A percentile compares a stretch with the other conserved stretches of the same genome.
Conservation (phyloP, 1,140 invertebrate genomes). For the Myzus persicae region DNA sequence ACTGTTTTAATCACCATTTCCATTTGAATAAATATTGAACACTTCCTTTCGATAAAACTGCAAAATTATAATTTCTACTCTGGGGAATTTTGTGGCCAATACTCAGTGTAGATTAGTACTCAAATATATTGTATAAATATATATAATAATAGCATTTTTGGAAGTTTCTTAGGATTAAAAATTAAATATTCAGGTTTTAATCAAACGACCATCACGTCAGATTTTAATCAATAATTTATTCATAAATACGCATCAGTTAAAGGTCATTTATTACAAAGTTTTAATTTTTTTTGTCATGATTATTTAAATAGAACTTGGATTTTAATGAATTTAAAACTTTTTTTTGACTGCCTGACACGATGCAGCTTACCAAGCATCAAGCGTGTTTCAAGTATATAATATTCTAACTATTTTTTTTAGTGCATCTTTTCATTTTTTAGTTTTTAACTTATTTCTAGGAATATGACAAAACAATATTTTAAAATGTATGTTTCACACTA, state of each 20-base stretch:
- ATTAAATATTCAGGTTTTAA: conserved; percentile 1
- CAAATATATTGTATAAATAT: not conserved
- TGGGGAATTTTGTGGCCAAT: not conserved
- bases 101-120: not conserved
- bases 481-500: not conserved
- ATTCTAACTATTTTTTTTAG: not conserved
- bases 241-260: not conserved
- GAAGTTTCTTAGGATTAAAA: not conserved
- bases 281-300: not conserved
- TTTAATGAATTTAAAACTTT: not conserved
- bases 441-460: not conserved
- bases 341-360: not conserved
- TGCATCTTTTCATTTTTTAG: not conserved
- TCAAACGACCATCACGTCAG: not conserved
- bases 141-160: not conserved
- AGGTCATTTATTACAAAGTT: not conserved
- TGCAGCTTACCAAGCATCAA: not conserved
- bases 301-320: not conserved
- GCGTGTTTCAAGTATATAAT: not conserved
- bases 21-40: not conserved
- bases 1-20: not conserved
- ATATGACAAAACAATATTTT: not conserved
- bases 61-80: not conserved
- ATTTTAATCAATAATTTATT: conserved; percentile 21
- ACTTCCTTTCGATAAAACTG: not conserved